These are phyloP conservation scores for Leptocoma aspasia DNA, from an alignment of 2,113 vertebrate species.

Conservation along the genomic window DNA sequence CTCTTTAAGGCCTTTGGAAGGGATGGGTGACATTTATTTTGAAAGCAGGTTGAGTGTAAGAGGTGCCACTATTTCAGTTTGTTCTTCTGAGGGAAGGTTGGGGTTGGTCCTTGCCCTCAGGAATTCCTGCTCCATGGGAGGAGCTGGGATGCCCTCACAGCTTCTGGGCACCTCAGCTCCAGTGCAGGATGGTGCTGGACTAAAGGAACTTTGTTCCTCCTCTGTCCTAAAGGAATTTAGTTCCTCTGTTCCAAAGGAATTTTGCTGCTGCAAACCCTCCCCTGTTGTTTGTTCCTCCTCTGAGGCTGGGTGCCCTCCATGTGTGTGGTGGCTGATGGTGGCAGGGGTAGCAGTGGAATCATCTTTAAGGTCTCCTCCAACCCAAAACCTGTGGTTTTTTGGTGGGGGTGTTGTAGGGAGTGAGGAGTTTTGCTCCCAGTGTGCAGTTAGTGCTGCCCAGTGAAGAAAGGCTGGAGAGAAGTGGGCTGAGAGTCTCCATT, in stretches of 20 bases:
- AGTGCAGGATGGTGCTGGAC: background rate
- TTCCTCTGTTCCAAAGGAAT: background rate
- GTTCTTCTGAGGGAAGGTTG: background rate
- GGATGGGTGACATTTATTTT: background rate
- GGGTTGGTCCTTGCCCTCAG: background rate
- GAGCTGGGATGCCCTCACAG: background rate
- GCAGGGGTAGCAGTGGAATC: fast-evolving
- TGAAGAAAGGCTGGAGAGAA: background rate
- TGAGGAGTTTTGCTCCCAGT: fast-evolving
- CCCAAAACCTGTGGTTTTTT: background rate
- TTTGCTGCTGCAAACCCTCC: background rate
- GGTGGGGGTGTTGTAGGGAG: fast-evolving
- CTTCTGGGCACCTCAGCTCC: background rate
- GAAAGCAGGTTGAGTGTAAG: background rate
- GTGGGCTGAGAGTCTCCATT: background rate
- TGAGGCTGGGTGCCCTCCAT: fast-evolving
- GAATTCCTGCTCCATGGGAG: background rate
- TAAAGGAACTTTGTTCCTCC: background rate
- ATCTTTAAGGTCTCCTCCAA: background rate
- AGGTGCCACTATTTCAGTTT: fast-evolving
- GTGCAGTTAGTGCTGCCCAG: background rate
- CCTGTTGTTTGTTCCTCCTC: background rate
- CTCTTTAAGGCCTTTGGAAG: background rate
- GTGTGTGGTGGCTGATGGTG: background rate
- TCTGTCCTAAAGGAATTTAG: background rate